Evolutionary conservation across 2,797 vertebrate genomes (phyloP).

Genomic region (Eulemur rubriventer): DNA sequence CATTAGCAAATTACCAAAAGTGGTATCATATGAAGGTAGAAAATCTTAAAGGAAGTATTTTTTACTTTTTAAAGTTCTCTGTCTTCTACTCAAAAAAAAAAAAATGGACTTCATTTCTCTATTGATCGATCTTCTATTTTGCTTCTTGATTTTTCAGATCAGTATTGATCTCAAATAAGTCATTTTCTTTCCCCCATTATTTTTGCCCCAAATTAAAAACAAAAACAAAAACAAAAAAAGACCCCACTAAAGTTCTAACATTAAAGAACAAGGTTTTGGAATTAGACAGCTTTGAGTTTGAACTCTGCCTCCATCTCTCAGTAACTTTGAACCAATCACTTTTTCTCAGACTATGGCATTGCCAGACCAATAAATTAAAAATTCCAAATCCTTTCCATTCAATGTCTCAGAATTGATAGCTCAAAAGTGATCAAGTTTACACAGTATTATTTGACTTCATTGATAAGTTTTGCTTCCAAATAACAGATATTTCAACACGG

Average conservation of each 20-base stretch:
- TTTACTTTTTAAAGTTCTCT: background rate
- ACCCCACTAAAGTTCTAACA: background rate
- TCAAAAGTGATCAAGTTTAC: background rate
- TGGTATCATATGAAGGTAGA: background rate
- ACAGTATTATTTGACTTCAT: background rate
- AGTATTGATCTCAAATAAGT: background rate
- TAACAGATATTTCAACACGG: background rate
- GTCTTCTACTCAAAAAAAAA: background rate
- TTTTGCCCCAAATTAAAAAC: slow-evolving; percentile 2
- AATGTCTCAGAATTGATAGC: background rate
- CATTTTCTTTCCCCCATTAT: background rate
- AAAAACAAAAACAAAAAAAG: background rate
- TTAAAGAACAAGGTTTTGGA: background rate
- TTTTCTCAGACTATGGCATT: slow-evolving; percentile 13
- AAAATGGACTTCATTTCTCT: background rate
- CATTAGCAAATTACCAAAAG: background rate
- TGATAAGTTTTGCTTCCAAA: slow-evolving; percentile 14
- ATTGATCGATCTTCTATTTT: fast-evolving
- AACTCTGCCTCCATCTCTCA: background rate
- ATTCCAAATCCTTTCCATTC: background rate
- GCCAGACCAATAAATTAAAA: slow-evolving; percentile 29
- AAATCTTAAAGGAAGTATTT: background rate
- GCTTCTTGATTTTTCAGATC: background rate
- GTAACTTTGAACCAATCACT: background rate
- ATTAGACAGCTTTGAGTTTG: background rate